phyloP scores from a whole-genome alignment of 2,797 vertebrate species.

The Myotis findleyi region DNA sequence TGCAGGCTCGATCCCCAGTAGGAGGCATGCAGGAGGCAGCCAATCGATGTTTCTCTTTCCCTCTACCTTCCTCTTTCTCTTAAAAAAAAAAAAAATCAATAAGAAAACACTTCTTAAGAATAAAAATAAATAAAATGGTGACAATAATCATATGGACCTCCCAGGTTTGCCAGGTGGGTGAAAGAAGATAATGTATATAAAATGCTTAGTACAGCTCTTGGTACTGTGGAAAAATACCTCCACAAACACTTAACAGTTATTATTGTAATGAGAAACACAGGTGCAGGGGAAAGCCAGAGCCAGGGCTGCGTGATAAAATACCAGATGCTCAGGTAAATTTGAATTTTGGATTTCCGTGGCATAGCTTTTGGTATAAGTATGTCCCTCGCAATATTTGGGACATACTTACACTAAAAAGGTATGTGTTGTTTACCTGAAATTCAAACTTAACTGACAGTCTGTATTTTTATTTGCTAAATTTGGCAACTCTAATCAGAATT shows the following conservation, averaged over 20 bases:
- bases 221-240: background rate
- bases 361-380: background rate
- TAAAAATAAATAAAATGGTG: background rate
- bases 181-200: background rate
- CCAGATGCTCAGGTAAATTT: background rate
- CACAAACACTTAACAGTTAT: constrained; percentile 27
- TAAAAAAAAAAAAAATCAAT: too few species aligned
- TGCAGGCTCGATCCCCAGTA: too few species aligned
- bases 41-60: too few species aligned
- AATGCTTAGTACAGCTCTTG: constrained; percentile 15
- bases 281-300: background rate
- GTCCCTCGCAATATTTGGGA: background rate
- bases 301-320: background rate
- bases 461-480: constrained; percentile 23
- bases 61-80: too few species aligned
- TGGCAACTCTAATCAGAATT: background rate
- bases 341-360: background rate
- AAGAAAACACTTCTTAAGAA: too few species aligned
- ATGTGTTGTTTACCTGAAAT: background rate
- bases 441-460: background rate
- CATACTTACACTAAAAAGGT: background rate
- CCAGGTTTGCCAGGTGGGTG: background rate
- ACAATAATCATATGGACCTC: background rate
- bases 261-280: background rate
- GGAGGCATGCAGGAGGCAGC: too few species aligned